Evolutionary conservation across 2,797 vertebrate genomes (phyloP).

Genomic region (Mus spretus): DNA sequence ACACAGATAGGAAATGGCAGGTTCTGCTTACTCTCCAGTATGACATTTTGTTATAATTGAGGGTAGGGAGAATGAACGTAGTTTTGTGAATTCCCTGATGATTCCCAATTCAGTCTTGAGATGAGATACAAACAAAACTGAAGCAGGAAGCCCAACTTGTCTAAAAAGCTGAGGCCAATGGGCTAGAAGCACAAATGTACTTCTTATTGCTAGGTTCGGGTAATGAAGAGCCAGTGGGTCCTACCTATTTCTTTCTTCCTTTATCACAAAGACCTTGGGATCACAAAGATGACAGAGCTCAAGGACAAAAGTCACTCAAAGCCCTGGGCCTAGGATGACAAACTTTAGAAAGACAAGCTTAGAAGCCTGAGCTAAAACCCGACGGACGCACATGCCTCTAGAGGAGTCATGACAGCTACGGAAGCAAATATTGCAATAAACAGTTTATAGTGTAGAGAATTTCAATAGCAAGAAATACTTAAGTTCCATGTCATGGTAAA

Average conservation of each 20-base stretch:
- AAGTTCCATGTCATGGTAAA: constrained; percentile 61
- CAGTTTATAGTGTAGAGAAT: constrained; percentile 45
- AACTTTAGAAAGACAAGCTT: constrained; percentile 38
- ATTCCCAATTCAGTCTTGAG: neutral
- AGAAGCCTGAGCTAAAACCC: constrained; percentile 24
- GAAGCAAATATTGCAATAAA: constrained; percentile 73
- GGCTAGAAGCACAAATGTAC: neutral
- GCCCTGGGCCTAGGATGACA: neutral
- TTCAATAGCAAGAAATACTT: constrained; percentile 59
- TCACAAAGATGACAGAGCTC: neutral
- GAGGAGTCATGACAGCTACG: neutral
- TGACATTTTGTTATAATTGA: neutral
- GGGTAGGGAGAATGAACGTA: neutral
- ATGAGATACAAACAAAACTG: neutral
- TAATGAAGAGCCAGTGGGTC: neutral
- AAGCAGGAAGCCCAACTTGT: neutral
- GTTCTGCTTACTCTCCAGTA: neutral
- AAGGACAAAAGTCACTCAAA: neutral
- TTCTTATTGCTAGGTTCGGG: neutral
- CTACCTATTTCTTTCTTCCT: neutral
- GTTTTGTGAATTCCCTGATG: neutral
- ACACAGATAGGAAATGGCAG: neutral
- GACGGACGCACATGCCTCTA: neutral
- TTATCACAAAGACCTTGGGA: neutral
- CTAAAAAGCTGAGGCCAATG: too few relatives aligned